Conservation (phyloP, 2,113 vertebrate species). For the Mus spicilegus region DNA sequence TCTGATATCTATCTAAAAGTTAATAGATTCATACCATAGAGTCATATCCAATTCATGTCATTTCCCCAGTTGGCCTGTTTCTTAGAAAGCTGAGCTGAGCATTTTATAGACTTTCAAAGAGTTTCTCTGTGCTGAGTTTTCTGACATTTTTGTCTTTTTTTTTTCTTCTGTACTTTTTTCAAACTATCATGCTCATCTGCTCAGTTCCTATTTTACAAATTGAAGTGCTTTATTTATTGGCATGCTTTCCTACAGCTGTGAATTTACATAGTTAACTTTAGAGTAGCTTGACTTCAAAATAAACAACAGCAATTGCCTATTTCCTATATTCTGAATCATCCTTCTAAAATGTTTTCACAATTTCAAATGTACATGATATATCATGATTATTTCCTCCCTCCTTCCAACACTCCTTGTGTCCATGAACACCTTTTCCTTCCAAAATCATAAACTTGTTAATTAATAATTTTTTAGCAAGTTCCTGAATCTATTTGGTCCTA, state of each 20-base stretch:
- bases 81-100: background rate
- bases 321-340: background rate
- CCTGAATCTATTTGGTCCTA: background rate
- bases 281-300: background rate
- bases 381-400: no score
- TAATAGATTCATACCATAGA: background rate
- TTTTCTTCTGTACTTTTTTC: background rate
- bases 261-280: conserved; percentile 25
- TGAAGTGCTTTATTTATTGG: background rate
- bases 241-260: background rate
- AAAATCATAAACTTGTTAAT: background rate
- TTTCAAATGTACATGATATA: background rate
- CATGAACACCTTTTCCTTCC: background rate
- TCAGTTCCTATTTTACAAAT: background rate
- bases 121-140: background rate
- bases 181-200: background rate
- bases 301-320: background rate
- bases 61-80: background rate
- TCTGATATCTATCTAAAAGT: background rate
- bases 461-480: background rate
- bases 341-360: background rate
- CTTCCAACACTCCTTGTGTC: background rate
- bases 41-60: background rate
- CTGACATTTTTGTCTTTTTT: background rate
- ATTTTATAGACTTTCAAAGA: background rate